Base-by-base conservation (phyloP, 2,797 vertebrate genomes). In the Harpagifer antarcticus region DNA sequence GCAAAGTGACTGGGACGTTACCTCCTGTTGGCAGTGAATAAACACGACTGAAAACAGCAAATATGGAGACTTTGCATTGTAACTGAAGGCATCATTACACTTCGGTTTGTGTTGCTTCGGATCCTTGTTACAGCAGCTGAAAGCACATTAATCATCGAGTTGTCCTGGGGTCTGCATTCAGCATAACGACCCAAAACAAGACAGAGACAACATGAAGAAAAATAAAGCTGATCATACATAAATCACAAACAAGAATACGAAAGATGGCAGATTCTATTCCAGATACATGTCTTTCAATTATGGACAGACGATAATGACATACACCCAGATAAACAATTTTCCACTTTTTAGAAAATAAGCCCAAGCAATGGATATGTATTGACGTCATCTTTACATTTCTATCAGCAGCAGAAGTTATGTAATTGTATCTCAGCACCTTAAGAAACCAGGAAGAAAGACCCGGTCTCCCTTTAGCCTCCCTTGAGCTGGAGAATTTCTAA, bases 401-500 rank as follows among this genome's bases (percentile, higher is more conserved):
- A 9, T 43, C 3, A 4, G 58, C 31, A 43, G 23, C 1, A 2
- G 1, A 71, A 64, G 62, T 65, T 70, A 27, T 27, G 27, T 27
- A 27, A 27, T 83, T 43, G 72, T 52, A 72, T 72, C 65, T 67
- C 50, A 60, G 12, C 55, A 64, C 59, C 59, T 53, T 54, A 16
- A 23, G 20, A 70, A 72, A 68, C 3, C 20, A 59, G 12, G 23
- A 68, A 68, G 62, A 15, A 78, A 67, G 76, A 65, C 67, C 13
- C 50, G 43, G 9, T 67, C 54, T 65, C 17, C 33, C 3, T 77
- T 86, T 67, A 66, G 52, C 69, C 56, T 65, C 15, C 33, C 3
- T 77, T 86, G 62, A 66, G 52, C 68, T 49, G 16, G 37, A 57
- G 54, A 68, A 62, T 64, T 60, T 89, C 85, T 83, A 76, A 89